These are phyloP conservation scores for Acrobasis repandana DNA, from an alignment of 2,888 invertebrate species.

Conservation along the genomic window DNA sequence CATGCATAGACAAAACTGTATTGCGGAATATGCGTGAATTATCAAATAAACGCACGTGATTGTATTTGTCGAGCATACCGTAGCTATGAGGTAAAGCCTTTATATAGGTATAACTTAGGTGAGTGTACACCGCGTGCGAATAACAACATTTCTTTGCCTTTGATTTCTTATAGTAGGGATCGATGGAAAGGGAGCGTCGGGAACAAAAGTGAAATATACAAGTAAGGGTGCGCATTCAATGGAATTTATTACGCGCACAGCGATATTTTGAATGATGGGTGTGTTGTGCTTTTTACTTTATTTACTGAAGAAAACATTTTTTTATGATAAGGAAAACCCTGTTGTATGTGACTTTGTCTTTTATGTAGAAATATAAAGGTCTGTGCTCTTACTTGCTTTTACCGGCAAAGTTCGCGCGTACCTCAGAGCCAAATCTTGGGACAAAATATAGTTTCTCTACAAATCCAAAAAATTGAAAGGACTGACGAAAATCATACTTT, in stretches of 20 bases:
- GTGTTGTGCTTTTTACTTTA: not conserved
- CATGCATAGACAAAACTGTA: too few species aligned
- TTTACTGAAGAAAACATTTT: conserved; percentile 30
- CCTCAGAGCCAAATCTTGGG: too few species aligned
- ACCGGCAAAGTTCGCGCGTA: too few species aligned
- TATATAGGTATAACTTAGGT: conserved; percentile 38
- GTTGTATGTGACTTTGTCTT: not conserved
- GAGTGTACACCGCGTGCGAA: conserved; percentile 52
- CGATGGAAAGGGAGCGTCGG: conserved; percentile 56
- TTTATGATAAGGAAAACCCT: conserved; percentile 44
- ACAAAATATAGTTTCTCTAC: too few species aligned
- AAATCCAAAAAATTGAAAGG: too few species aligned
- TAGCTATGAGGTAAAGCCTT: too few species aligned
- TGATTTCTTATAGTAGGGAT: conserved; percentile 57
- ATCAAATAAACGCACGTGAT: too few species aligned
- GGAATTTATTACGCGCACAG: conserved; percentile 12
- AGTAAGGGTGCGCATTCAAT: conserved; percentile 31
- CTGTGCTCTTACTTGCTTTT: too few species aligned
- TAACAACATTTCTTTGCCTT: conserved; percentile 57
- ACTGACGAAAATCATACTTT: too few species aligned
- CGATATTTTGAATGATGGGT: conserved; percentile 12
- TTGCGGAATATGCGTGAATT: too few species aligned
- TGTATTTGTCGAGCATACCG: too few species aligned
- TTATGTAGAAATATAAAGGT: too few species aligned
- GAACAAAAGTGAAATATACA: conserved; percentile 57